Evolutionary conservation across 2,888 invertebrate genomes (phyloP), one percentile per base, ranked within the genome.

Genomic region (Galeruca laticollis): DNA sequence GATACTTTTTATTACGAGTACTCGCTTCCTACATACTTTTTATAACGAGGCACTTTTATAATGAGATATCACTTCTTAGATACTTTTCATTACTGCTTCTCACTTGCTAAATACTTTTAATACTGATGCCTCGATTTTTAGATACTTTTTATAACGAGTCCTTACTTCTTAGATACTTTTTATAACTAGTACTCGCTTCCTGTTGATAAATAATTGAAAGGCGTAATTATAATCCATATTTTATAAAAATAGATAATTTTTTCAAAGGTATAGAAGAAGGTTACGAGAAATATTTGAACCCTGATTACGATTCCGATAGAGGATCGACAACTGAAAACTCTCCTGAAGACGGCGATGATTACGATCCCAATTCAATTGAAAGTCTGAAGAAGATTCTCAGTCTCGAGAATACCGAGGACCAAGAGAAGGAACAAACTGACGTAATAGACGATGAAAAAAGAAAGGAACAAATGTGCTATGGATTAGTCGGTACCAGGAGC

Each of bases 241-340:
- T n/a, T n/a, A 26, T 40, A n/a, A 40, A 5, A n/a, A 40, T 5
- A 0, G 18, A 8, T 9, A 8, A 18, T 10, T 9, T 21, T 37
- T 37, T 62, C 11, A 1, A 63, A 63, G 63, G 63, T 13, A 82
- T 83, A 13, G 82, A 82, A 64, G 78, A 79, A 52, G 83, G 82
- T 26, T 82, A 81, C 61, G 80, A 80, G 68, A 78, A 78, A 59
- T 82, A 79, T 73, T 73, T 81, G 43, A 80, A 82, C 72, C 47
- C 73, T n/a, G 72, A 79, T 54, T 78, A 76, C 43, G 40, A 67
- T 1, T 60, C 40, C 5, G 18, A 9, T n/a, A 54, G 43, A 20
- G 31, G 54, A 2, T 18, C 13, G 10, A 56, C 37, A 15, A 33
- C 37, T 2, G 54, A 67, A n/a, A 54, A 31, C 18, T 43, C 52